A percentile compares a stretch with the other conserved stretches of the same genome.
Evolutionary conservation across 2,113 vertebrate genomes (phyloP).

Genomic region (Percina caprodes): DNA sequence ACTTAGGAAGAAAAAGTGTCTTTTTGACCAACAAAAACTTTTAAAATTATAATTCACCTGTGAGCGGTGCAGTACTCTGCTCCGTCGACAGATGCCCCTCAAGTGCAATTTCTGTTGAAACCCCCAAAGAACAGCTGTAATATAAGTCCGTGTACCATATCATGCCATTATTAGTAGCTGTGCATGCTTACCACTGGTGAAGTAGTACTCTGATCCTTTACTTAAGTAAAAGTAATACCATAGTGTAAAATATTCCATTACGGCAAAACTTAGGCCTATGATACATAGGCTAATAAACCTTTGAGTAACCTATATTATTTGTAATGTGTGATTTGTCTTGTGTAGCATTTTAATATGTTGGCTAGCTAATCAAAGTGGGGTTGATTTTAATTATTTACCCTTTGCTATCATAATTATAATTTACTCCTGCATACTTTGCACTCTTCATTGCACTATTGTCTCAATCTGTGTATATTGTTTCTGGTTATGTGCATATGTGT

Average conservation of each 20-base stretch:
- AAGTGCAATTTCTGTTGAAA: background rate
- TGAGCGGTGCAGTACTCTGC: conserved; percentile 3
- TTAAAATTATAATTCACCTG: background rate
- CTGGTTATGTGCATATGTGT: no score
- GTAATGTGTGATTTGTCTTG: background rate
- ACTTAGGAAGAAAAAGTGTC: background rate
- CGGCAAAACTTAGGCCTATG: background rate
- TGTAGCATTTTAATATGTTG: background rate
- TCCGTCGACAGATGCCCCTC: conserved; percentile 47
- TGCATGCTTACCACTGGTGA: background rate
- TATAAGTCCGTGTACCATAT: background rate
- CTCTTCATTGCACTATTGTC: no score
- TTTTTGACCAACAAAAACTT: background rate
- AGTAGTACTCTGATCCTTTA: background rate
- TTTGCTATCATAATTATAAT: no score
- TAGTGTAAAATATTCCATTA: background rate
- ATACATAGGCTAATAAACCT: no score
- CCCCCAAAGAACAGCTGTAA: background rate
- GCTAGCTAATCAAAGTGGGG: no score
- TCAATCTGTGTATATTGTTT: no score
- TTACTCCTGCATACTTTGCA: no score
- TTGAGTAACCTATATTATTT: background rate
- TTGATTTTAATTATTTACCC: no score
- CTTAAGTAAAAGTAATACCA: background rate
- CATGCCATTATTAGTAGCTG: no score